A percentile compares a stretch with the other conserved stretches of the same genome.
Evolutionary conservation across 2,888 invertebrate genomes (phyloP).

Genomic region (Tetheella fluctuosa): DNA sequence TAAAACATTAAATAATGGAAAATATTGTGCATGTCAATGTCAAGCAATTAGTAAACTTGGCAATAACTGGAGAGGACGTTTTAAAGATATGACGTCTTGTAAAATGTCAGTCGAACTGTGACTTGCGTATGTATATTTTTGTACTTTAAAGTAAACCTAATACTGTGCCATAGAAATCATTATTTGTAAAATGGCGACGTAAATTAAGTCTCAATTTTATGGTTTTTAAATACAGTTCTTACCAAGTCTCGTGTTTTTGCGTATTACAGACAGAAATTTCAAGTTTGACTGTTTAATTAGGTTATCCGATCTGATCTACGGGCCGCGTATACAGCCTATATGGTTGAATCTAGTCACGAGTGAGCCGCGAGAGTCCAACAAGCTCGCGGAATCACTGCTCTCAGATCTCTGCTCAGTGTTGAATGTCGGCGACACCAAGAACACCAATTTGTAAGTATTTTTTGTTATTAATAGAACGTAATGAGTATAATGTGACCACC

Average conservation of each 20-base stretch:
- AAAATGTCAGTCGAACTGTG: neutral
- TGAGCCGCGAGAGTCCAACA: conserved; percentile 51
- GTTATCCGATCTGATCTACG: conserved; percentile 87
- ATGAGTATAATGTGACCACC: no score
- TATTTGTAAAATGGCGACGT: no score
- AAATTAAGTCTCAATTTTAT: no score
- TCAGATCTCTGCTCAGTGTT: conserved; percentile 86
- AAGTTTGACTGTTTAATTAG: conserved; percentile 56
- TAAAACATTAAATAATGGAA: neutral
- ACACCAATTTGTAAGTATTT: conserved; percentile 94
- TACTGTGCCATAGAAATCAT: no score
- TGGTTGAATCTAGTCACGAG: conserved; percentile 85
- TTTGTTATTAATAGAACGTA: conserved; percentile 1
- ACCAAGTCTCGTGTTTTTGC: no score
- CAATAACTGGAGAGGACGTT: conserved; percentile 11
- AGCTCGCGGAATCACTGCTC: conserved; percentile 62
- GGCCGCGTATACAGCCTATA: conserved; percentile 87
- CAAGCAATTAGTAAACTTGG: conserved; percentile 3
- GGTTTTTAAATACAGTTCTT: no score
- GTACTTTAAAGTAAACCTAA: no score
- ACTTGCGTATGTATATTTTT: no score
- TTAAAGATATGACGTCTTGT: conserved; percentile 9
- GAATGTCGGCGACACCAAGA: conserved; percentile 90
- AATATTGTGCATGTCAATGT: conserved; percentile 7
- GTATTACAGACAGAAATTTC: no score